A percentile compares a stretch with the other conserved stretches of the same genome.
Conservation (phyloP, 2,888 invertebrate genomes). For the Philereme transversata region DNA sequence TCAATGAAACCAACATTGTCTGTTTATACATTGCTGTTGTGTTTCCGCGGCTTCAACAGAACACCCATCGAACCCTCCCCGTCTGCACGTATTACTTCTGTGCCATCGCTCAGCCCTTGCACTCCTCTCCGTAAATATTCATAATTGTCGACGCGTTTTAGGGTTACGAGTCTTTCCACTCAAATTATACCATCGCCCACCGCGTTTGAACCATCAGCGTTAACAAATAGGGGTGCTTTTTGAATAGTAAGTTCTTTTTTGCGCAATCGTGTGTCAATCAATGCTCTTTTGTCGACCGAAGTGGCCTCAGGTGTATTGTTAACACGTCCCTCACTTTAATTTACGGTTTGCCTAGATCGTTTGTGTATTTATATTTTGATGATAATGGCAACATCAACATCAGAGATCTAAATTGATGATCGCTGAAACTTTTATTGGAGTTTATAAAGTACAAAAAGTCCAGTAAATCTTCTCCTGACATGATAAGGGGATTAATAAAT, state of each 20-base stretch:
- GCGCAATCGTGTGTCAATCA: slow-evolving; percentile 50
- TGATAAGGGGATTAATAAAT: slow-evolving; percentile 75
- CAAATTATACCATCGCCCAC: slow-evolving; percentile 34
- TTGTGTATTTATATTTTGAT: slow-evolving; percentile 29
- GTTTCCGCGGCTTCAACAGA: slow-evolving; percentile 45
- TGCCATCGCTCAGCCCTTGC: slow-evolving; percentile 51
- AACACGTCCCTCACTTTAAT: slow-evolving; percentile 44
- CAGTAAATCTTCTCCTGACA: slow-evolving; percentile 68
- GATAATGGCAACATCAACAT: slow-evolving; percentile 35
- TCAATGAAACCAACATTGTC: slow-evolving; percentile 31
- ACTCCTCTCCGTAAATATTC: slow-evolving; percentile 69
- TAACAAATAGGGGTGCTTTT: slow-evolving; percentile 40
- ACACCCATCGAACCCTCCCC: slow-evolving; percentile 51
- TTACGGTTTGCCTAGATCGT: slow-evolving; percentile 39
- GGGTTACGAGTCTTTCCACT: slow-evolving; percentile 45
- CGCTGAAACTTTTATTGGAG: slow-evolving; percentile 51
- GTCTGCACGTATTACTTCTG: slow-evolving; percentile 67
- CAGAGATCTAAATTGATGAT: slow-evolving; percentile 47
- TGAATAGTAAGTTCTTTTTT: slow-evolving; percentile 30
- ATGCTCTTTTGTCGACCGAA: slow-evolving; percentile 55
- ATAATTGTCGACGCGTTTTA: slow-evolving; percentile 58
- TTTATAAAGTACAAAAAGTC: slow-evolving; percentile 57
- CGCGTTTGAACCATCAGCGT: slow-evolving; percentile 35
- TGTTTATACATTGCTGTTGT: slow-evolving; percentile 4
- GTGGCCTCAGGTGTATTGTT: slow-evolving; percentile 64